A percentile compares a stretch with the other conserved stretches of the same genome.
Conservation (phyloP, 2,888 invertebrate species). For the Himalopsyche anomala region DNA sequence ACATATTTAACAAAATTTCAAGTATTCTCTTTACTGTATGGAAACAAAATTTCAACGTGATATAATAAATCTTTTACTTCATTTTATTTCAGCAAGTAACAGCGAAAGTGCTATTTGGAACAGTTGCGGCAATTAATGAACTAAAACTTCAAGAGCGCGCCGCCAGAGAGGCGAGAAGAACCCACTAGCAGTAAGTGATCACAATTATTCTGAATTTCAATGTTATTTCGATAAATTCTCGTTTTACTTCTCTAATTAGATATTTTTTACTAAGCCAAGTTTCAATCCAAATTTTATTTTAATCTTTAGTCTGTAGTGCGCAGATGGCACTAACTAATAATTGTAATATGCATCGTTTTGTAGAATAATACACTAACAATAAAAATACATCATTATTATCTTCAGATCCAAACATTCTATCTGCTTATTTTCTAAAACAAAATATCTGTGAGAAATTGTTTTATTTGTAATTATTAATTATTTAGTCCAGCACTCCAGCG, state of each 20-base stretch:
- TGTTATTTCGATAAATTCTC: neutral
- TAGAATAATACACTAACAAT: no score
- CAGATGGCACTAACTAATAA: no score
- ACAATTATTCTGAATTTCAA: neutral
- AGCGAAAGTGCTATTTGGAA: conserved; percentile 85
- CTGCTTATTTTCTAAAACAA: no score
- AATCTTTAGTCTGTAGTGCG: no score
- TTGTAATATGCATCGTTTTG: no score
- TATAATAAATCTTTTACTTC: neutral
- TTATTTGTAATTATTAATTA: neutral
- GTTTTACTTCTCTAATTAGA: neutral
- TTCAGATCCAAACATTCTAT: no score
- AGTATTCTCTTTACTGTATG: no score
- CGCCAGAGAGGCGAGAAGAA: conserved; percentile 79
- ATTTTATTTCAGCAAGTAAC: conserved; percentile 78
- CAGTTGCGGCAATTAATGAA: conserved; percentile 84
- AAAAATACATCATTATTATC: no score
- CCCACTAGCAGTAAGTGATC: conserved; percentile 72
- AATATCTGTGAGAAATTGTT: no score
- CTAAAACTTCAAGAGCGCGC: conserved; percentile 84
- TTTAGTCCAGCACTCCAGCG: neutral
- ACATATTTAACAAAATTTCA: no score
- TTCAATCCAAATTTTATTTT: no score
- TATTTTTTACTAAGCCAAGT: no score
- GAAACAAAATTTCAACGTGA: neutral